Base-by-base conservation (phyloP, 2,113 vertebrate species). In the Ceratotherium simum region DNA sequence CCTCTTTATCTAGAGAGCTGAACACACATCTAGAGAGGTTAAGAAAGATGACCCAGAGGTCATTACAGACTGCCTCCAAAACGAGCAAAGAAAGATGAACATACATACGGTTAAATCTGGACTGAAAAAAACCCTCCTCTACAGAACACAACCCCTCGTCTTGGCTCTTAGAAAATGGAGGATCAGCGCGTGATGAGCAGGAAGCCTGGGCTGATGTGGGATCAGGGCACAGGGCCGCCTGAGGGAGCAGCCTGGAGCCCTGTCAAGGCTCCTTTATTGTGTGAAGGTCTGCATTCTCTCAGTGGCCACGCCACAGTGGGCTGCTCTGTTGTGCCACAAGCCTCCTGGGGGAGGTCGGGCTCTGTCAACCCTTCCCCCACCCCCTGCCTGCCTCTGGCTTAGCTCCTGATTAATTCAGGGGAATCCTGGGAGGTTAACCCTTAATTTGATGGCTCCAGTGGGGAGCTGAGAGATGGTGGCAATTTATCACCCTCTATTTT, bases 361-460 rank as follows among this genome's bases (percentile, higher is more conserved):
- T 81, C 83, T 69, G 87, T 86, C 95, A 76, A 11, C 83, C 85
- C 86, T 81, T 88, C 91, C 88, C 92, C 95, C 64, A 48, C 3
- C 2, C 39, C n/a, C 12, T 58, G 95, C 51, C 90, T 60, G 87
- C 83, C 94, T 87, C 73, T 65, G 92, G 94, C 90, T 96, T 88
- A 95, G 97, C 90, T 97, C 60, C 94, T 98, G 96, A 98, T 97
- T 97, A 96, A 98, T 97, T 98, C 97, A 96, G 72, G 64, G 92
- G 64, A 95, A 95, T 96, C 95, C 92, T 95, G 94, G 36, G 80
- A 94, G 83, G 76, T 98, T 98, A 97, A 98, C 98, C 97, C 98
- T 98, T 98, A 86, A 97, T 97, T 97, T 79, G 92, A 96, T 96
- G 70, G 92, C 80, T 98, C 75, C 48, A 92, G 83, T 69, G 92